These are phyloP conservation scores for Drosophila lutescens DNA, from an alignment of 2,888 invertebrate species.

Conservation along the genomic window DNA sequence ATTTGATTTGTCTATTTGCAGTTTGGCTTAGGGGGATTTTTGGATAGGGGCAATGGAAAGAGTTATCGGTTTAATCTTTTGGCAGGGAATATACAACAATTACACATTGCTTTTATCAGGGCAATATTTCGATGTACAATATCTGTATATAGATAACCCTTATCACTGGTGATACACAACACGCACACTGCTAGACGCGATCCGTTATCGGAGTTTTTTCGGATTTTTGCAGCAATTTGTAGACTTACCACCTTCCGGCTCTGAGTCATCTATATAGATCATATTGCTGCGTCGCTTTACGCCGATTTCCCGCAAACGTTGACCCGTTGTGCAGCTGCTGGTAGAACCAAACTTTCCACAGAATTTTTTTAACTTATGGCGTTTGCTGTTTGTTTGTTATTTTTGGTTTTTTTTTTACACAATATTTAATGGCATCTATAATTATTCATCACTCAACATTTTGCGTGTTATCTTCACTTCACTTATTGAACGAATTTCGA, in stretches of 20 bases:
- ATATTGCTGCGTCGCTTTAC: conserved; percentile 84
- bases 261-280: conserved; percentile 95
- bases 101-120: conserved; percentile 18
- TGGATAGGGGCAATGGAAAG: conserved; percentile 4
- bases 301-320: conserved; percentile 72
- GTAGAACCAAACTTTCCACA: conserved; percentile 1
- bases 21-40: conserved; percentile 20
- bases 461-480: conserved; percentile 66
- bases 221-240: conserved; percentile 6
- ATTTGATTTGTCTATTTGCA: conserved; percentile 65
- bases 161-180: conserved; percentile 38
- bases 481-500: conserved; percentile 38
- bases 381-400: conserved; percentile 20
- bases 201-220: conserved; percentile 7
- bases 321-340: conserved; percentile 67
- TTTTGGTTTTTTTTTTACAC: conserved; percentile 36
- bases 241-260: conserved; percentile 93
- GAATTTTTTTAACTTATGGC: conserved; percentile 2
- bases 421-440: conserved; percentile 44
- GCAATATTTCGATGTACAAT: not conserved
- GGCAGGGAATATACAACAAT: conserved; percentile 19
- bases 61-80: conserved; percentile 31
- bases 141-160: conserved; percentile 22
- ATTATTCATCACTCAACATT: conserved; percentile 43
- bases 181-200: conserved; percentile 9